phyloP scores from a whole-genome alignment of 2,797 vertebrate species.

The Rhodeus uyekii region DNA sequence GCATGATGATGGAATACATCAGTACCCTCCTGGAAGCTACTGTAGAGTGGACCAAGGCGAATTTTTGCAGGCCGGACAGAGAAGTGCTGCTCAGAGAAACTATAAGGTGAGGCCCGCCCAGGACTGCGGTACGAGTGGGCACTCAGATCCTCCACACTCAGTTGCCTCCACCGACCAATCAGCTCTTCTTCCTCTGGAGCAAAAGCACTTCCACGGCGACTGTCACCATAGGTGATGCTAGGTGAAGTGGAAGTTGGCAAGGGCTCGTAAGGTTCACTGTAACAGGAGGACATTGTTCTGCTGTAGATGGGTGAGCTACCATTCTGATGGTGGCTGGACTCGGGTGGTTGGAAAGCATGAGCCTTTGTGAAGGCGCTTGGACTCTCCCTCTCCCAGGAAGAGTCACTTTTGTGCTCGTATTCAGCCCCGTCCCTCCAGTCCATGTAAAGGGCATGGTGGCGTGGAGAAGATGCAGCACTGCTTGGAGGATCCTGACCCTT shows the following conservation, averaged over 20 bases:
- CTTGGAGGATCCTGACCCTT: constrained; percentile 85
- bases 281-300: constrained; percentile 90
- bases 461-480: constrained; percentile 89
- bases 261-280: constrained; percentile 86
- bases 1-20: constrained; percentile 82
- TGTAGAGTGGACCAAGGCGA: constrained; percentile 89
- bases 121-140: constrained; percentile 85
- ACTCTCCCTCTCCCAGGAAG: constrained; percentile 86
- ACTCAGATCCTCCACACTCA: constrained; percentile 91
- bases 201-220: constrained; percentile 84
- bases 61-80: constrained; percentile 85
- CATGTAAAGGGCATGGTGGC: constrained; percentile 89
- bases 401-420: constrained; percentile 88
- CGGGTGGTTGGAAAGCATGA: constrained; percentile 81
- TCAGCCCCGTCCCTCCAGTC: constrained; percentile 87
- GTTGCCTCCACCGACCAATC: constrained; percentile 88
- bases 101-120: constrained; percentile 86
- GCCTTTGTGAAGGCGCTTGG: constrained; percentile 81
- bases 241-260: constrained; percentile 85
- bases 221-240: constrained; percentile 85
- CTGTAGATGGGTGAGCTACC: constrained; percentile 85
- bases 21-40: constrained; percentile 92
- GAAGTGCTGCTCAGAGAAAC: constrained; percentile 92
- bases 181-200: constrained; percentile 82
- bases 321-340: constrained; percentile 76